Evolutionary conservation across 2,888 invertebrate species (phyloP), one percentile per base, ranked within the genome.

Genomic region (Octonoba sinensis): DNA sequence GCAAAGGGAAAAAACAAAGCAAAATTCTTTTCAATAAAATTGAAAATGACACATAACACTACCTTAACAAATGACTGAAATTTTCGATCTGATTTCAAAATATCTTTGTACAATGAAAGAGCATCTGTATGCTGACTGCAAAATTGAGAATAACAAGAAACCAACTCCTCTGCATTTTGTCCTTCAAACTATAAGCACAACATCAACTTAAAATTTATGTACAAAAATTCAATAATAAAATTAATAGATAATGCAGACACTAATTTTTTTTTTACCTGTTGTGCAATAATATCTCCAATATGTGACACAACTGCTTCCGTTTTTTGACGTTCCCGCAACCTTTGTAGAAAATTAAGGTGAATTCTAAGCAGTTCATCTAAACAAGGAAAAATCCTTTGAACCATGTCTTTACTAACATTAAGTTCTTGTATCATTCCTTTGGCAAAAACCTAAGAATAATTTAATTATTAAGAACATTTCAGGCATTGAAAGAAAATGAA

Each of bases 41-140:
- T 8, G n/a, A n/a, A n/a, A 36, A 36, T 60, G 4, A 49, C 15
- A 44, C 49, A 27, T 51, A 13, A 27, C 18, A n/a, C 60, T 87
- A 89, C 89, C 86, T 88, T 89, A 78, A 89, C 88, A 86, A 89
- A 89, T 70, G 81, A 86, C 74, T 87, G 87, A 85, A 89, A 89
- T 83, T 88, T 88, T 66, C 88, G 86, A 85, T 90, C 90, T 24
- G 87, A 87, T 84, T 89, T 89, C 59, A 88, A 83, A 51, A 89
- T 85, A 75, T 90, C 94, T 87, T 97, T 97, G 90, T 97, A 97
- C 83, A 94, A 93, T 86, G 96, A 94, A 20, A 96, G 93, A 0
- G 97, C 96, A 87, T 96, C 95, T 83, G 95, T 93, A 88, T 97
- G 97, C 74, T 95, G 92, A 82, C 96, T 94, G 88, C 97, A 97